Evolutionary conservation across 1,140 invertebrate species (phyloP), one percentile per base, ranked within the genome.

Genomic region (Drosophila kurseongensis): DNA sequence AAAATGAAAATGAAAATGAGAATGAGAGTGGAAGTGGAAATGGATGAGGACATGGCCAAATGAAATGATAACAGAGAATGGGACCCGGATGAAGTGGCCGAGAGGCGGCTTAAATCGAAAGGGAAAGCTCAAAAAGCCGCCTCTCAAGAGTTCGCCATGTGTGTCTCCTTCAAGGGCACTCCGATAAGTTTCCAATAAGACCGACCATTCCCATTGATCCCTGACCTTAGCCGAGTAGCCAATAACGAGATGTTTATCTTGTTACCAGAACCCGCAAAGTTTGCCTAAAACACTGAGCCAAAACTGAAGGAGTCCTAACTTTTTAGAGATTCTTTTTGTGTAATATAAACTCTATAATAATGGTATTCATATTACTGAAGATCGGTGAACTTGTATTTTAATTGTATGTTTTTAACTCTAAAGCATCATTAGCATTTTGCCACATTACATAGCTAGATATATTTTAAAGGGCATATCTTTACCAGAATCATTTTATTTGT

Each of bases 81-180:
- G 36, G 18, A 50, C 54, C 23, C 35, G 50, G 62, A 76, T 76
- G 73, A 76, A 75, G 73, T 76, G 73, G 61, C 72, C 54, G 51
- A 66, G 74, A 67, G 73, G 42, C 73, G 73, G 73, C 61, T 76
- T 76, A 76, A 76, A 59, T 42, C 32, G 74, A 76, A 75, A 44
- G 73, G 35, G 38, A 76, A 59, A 59, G 67, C 67, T 50, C 50
- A 65, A 71, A 62, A 66, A 27, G n/a, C 35, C 23, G 27, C 16
- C 38, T 4, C 68, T 71, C 42, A 29, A 72, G 68, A 48, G 68
- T 52, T 71, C 61, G 44, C 27, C 51, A 41, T 50, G 66, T 69
- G 51, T 29, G 40, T 36, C 0, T 51, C 32, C 59, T 62, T 63
- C 29, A 6, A 32, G 38, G 58, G 36, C 45, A 32, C 59, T 35